These are phyloP conservation scores for Neosilurus hyrtlii DNA, from an alignment of 2,797 vertebrate genomes.

Conservation along the genomic window DNA sequence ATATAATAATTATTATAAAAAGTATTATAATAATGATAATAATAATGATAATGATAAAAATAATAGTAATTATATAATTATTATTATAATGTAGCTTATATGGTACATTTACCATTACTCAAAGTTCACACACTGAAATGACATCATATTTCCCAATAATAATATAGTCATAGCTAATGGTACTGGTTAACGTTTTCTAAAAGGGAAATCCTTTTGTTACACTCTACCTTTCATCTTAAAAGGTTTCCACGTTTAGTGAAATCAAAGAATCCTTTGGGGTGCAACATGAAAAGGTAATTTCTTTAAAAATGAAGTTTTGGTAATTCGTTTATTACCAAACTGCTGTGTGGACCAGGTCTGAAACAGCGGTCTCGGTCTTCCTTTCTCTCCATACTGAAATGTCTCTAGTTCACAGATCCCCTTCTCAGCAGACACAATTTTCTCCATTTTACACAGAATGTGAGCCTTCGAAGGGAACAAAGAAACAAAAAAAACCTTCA, in stretches of 20 bases:
- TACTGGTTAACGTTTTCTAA: not conserved
- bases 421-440: constrained; percentile 76
- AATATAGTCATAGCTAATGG: not conserved
- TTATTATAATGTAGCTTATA: not conserved
- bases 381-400: constrained; percentile 72
- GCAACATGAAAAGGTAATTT: not conserved
- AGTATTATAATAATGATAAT: no score
- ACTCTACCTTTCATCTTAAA: not conserved
- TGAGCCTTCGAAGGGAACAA: constrained; percentile 61
- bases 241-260: not conserved
- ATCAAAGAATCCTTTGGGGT: not conserved
- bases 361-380: constrained; percentile 72
- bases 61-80: no score
- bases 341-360: constrained; percentile 82
- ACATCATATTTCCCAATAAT: not conserved
- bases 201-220: not conserved
- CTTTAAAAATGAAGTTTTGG: not conserved
- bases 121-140: not conserved
- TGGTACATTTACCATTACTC: not conserved
- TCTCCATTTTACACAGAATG: constrained; percentile 87
- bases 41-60: no score
- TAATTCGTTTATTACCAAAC: constrained; percentile 85
- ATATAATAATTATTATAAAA: no score
- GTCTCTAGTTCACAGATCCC: constrained; percentile 84
- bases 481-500: not conserved